Evolutionary conservation across 2,797 vertebrate genomes (phyloP), one percentile per base, ranked within the genome.

Genomic region (Morus bassanus): DNA sequence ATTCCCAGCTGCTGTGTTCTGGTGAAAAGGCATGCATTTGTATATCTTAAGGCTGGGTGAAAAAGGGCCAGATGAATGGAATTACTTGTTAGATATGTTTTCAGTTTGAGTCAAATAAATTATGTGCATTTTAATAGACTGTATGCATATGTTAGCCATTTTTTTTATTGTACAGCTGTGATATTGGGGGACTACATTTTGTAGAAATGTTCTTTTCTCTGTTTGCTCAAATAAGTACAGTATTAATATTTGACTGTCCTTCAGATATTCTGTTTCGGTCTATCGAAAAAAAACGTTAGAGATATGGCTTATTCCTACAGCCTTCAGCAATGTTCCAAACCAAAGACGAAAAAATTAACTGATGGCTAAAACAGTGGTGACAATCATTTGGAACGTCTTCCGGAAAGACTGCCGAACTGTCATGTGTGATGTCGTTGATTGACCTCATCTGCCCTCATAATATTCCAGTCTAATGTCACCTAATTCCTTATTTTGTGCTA

Each of bases 1-100:
- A 99, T 98, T 98, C 98, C 97, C 99, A 99, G 98, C 99, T 99
- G 99, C 98, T 98, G 97, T 98, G 98, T 98, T 98, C 98, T 98
- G 98, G 97, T 98, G 98, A 98, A 98, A 98, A 98, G 98, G 97
- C 98, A 98, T 98, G 97, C 98, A 98, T 99, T 99, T 99, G 98
- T 99, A 98, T 99, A 97, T 98, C 98, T 98, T 98, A 98, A 98
- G 98, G 97, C 98, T 95, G 93, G 96, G 93, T 97, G 95, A 97
- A 97, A 97, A 97, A 97, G 93, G 93, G 86, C 96, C 95, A 98
- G 97, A 98, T 98, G 98, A 98, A 98, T 98, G 90, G 98, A 97
- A 94, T 97, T 98, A 97, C 97, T 98, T 98, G 97, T 97, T 98
- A 97, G 97, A 97, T 97, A 98, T 97, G 96, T 98, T 98, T 98